phyloP scores from a whole-genome alignment of 2,797 vertebrate species.

The Morelia viridis region DNA sequence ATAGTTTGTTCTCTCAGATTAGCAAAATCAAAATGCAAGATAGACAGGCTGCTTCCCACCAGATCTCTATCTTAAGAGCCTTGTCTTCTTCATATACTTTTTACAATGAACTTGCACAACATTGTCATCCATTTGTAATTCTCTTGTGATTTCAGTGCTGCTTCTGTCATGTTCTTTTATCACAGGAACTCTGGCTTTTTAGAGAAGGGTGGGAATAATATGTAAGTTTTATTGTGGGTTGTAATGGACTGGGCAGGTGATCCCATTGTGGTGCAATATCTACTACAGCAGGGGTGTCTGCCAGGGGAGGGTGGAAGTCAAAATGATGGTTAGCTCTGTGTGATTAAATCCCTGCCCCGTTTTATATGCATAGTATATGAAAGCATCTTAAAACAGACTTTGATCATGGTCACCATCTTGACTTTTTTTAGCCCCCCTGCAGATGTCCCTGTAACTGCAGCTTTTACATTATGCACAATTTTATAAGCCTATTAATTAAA shows the following conservation, averaged over 20 bases:
- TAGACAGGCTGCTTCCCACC: not conserved
- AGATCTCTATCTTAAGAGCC: not conserved
- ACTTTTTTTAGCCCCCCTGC: no score
- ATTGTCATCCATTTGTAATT: not conserved
- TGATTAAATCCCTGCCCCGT: no score
- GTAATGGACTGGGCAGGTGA: not conserved
- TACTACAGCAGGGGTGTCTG: no score
- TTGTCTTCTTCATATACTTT: not conserved
- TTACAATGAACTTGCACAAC: not conserved
- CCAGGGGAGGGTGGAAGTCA: no score
- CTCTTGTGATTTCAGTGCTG: not conserved
- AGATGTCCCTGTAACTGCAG: not conserved
- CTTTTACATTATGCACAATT: not conserved
- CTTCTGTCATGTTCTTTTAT: not conserved
- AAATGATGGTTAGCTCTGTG: no score
- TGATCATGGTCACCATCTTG: no score
- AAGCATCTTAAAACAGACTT: no score
- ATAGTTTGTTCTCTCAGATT: not conserved
- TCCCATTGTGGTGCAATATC: not conserved
- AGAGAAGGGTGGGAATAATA: not conserved
- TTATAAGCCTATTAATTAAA: not conserved
- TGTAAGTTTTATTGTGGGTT: not conserved
- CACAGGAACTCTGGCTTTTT: not conserved
- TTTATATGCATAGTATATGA: no score
- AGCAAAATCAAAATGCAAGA: slow-evolving; percentile 3